Conservation (phyloP, 2,888 invertebrate species). For the Druceiella hillmani region DNA sequence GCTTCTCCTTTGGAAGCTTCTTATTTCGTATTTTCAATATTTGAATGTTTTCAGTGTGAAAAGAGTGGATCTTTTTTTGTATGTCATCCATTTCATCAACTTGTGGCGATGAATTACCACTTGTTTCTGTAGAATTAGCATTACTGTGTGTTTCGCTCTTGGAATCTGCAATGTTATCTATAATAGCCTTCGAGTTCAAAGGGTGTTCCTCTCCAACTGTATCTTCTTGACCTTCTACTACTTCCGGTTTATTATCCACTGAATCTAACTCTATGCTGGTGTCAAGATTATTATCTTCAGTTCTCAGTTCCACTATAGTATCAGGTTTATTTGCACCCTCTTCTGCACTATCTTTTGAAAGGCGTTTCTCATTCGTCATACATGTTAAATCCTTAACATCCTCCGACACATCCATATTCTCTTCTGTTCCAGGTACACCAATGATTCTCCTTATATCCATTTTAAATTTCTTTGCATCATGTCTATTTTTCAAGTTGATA, state of each 20-base stretch:
- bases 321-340: too few species aligned
- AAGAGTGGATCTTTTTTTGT: slow-evolving; percentile 56
- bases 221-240: too few species aligned
- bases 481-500: slow-evolving; percentile 37
- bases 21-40: slow-evolving; percentile 57
- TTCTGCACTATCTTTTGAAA: too few species aligned
- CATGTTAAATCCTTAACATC: too few species aligned
- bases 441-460: slow-evolving; percentile 39
- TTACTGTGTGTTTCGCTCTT: slow-evolving; percentile 15
- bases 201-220: too few species aligned
- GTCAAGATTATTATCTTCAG: too few species aligned
- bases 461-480: slow-evolving; percentile 32
- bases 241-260: too few species aligned
- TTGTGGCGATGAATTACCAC: slow-evolving; percentile 47
- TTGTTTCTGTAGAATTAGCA: slow-evolving; percentile 38
- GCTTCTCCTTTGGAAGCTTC: slow-evolving; percentile 48
- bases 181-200: too few species aligned
- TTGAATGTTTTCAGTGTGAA: slow-evolving; percentile 58
- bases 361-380: too few species aligned
- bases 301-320: too few species aligned
- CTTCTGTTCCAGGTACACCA: slow-evolving; percentile 42
- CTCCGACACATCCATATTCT: slow-evolving; percentile 32
- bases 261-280: too few species aligned
- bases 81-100: slow-evolving; percentile 56
- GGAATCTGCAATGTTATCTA: too few species aligned